A percentile compares a stretch with the other conserved stretches of the same genome.
Conservation (phyloP, 2,797 vertebrate species). For the Odontamblyopus lacepedii region DNA sequence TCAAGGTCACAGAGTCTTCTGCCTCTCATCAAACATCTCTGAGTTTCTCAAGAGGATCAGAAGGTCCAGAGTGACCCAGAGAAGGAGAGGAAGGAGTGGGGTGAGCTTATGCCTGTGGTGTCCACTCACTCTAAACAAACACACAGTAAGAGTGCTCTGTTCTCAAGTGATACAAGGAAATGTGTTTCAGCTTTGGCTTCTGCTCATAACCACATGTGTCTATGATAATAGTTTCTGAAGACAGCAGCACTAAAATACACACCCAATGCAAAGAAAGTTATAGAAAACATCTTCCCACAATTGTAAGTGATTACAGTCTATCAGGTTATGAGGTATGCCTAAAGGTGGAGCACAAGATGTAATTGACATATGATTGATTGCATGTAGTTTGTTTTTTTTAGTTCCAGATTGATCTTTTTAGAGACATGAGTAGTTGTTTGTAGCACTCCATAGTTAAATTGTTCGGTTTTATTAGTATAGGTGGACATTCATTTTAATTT, state of each 20-base stretch:
- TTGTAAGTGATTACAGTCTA: not conserved
- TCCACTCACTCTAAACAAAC: slow-evolving; percentile 48
- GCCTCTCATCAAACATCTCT: slow-evolving; percentile 28
- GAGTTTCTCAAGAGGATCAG: slow-evolving; percentile 27
- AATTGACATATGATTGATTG: too few species aligned
- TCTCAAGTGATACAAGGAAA: slow-evolving; percentile 17
- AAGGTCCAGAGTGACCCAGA: slow-evolving; percentile 27
- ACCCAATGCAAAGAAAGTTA: not conserved
- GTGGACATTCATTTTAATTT: too few species aligned
- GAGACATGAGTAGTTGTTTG: too few species aligned
- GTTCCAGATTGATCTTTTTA: too few species aligned
- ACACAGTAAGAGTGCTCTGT: slow-evolving; percentile 28
- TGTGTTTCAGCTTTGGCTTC: slow-evolving; percentile 6
- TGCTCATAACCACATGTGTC: not conserved
- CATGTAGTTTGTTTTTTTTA: too few species aligned
- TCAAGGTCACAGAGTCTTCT: slow-evolving; percentile 31
- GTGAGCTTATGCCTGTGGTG: slow-evolving; percentile 58
- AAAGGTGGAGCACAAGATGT: too few species aligned
- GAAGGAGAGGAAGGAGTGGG: slow-evolving; percentile 18
- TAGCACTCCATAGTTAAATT: too few species aligned
- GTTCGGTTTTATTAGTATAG: too few species aligned
- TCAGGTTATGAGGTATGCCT: not conserved
- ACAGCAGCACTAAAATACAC: not conserved
- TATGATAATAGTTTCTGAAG: not conserved
- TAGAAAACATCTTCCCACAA: not conserved